Conservation (phyloP, 2,797 vertebrate genomes). For the Centropyge bicolor region DNA sequence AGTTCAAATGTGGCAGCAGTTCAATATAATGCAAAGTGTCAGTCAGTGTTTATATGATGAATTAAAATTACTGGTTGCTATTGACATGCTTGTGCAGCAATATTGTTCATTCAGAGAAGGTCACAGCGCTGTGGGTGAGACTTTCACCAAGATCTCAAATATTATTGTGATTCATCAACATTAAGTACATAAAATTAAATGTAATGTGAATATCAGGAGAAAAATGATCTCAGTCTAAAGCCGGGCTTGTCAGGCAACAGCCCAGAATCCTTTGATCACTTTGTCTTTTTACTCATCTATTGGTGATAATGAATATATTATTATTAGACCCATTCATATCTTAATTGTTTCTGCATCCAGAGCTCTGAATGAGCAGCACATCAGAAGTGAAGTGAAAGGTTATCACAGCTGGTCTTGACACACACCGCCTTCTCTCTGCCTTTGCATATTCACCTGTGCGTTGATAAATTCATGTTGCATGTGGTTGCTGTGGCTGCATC, state of each 20-base stretch:
- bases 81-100: neutral
- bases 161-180: neutral
- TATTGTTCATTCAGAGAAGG: neutral
- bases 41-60: neutral
- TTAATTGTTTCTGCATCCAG: neutral
- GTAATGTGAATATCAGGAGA: neutral
- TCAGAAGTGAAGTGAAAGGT: constrained; percentile 44
- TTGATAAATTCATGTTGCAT: constrained; percentile 36
- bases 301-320: neutral
- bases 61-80: neutral
- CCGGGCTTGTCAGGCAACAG: neutral
- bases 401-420: constrained; percentile 37
- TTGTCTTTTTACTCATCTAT: neutral
- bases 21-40: neutral
- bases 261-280: neutral
- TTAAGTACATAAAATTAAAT: neutral
- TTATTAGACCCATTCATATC: neutral
- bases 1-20: neutral
- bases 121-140: neutral
- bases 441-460: constrained; percentile 40
- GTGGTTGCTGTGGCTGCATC: constrained; percentile 40
- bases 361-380: constrained; percentile 5
- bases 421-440: constrained; percentile 12
- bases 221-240: neutral
- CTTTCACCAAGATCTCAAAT: neutral